Base-by-base conservation (phyloP, 2,113 vertebrate species). In the Sapayoa aenigma region DNA sequence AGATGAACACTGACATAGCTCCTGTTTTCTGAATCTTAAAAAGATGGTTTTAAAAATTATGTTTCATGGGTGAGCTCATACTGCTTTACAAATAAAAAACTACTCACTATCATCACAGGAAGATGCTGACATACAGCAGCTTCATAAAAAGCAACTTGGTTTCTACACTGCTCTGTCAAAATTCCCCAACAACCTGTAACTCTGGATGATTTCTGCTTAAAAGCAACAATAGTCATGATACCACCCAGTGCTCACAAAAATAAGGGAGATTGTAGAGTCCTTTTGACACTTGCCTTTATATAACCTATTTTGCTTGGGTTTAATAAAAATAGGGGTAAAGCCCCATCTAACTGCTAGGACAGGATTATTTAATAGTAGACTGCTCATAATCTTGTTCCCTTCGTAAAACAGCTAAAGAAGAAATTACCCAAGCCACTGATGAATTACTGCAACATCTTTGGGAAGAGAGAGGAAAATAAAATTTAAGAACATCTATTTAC, bases 211-310 rank as follows among this genome's bases (percentile, higher is more conserved):
- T 84, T 69, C 76, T 69, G 18, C 15, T 21, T 73, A 20, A 78
- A 63, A 72, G 12, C 24, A 6, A 14, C 10, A 16, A 19, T 0
- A 39, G 7, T 28, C 22, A 63, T 1, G 0, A 5, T 9, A 81
- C 4, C 35, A 23, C 42, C 44, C 12, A 37, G 10, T 23, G 23
- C 35, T 77, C 60, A 62, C 22, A 37, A 2, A 77, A 80, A 31
- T 24, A 84, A 68, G 56, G n/a, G 11, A 50, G n/a, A 87, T 71
- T 3, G 10, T 33, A 58, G 2, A 63, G 15, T 74, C 14, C 50
- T 60, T 76, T 18, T 37, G 42, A 81, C 17, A 37, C 11, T 11
- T 41, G 14, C 19, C 12, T 66, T 88, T 47, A 75, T 15, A 77
- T 3, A 67, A 55, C 2, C 19, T 69, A 5, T 77, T 86, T 33